Conservation (phyloP, 1,140 invertebrate species). For the Aphidius ervi region DNA sequence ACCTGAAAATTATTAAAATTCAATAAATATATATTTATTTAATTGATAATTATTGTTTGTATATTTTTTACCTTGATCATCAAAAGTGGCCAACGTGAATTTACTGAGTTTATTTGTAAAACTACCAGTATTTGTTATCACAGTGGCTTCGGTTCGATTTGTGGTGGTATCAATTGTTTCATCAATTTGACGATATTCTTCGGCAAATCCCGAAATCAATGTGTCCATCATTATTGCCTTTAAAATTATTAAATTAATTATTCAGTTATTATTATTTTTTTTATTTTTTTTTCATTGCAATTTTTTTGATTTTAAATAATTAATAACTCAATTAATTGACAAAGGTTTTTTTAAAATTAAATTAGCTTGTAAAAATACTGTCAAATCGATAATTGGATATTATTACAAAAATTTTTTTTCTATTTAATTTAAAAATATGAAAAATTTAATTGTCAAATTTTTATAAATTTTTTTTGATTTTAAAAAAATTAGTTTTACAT, state of each 20-base stretch:
- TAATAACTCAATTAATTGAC: constrained; percentile 9
- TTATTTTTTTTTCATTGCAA: too few species aligned
- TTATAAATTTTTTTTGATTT: too few species aligned
- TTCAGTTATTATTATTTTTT: too few species aligned
- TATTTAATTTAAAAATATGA: too few species aligned
- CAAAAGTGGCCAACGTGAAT: constrained; percentile 82
- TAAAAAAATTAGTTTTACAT: too few species aligned
- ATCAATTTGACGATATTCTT: constrained; percentile 61
- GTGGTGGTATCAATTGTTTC: constrained; percentile 33
- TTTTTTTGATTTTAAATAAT: too few species aligned
- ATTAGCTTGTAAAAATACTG: too few species aligned
- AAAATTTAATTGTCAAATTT: too few species aligned
- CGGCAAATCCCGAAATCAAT: constrained; percentile 80
- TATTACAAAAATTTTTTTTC: too few species aligned
- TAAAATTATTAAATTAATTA: too few species aligned
- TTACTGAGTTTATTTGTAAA: constrained; percentile 83
- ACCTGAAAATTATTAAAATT: constrained; percentile 44
- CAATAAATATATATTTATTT: constrained; percentile 59
- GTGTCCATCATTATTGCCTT: constrained; percentile 87
- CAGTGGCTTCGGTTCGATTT: constrained; percentile 50
- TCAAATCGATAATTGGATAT: too few species aligned
- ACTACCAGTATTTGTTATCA: constrained; percentile 48
- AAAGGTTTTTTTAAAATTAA: too few species aligned
- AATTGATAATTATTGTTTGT: neutral
- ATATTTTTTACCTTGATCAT: constrained; percentile 65